These are phyloP conservation scores for Staurois parvus DNA, from an alignment of 2,797 vertebrate species.

Conservation along the genomic window DNA sequence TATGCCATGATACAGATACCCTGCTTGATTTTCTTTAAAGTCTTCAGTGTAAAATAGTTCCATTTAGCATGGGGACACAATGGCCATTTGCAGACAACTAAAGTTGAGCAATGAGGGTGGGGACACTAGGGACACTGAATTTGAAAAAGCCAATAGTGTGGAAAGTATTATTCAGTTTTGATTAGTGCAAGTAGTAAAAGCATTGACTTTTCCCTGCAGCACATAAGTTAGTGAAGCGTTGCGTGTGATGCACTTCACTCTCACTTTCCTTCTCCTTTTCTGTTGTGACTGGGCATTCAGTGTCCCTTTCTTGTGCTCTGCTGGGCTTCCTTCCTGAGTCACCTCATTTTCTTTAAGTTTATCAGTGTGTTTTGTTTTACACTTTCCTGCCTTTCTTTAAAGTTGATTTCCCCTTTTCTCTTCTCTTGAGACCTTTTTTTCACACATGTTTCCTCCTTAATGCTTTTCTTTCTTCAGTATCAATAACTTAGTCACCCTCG, in stretches of 20 bases:
- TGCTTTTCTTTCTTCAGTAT: slow-evolving; percentile 39
- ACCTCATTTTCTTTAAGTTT: slow-evolving; percentile 35
- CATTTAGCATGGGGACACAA: too few relatives aligned
- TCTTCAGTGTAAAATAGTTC: too few relatives aligned
- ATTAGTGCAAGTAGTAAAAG: not conserved
- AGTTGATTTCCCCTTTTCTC: slow-evolving; percentile 43
- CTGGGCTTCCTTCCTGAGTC: slow-evolving; percentile 29
- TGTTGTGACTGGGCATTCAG: slow-evolving; percentile 14
- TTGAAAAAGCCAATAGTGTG: too few relatives aligned
- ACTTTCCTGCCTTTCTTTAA: slow-evolving; percentile 53
- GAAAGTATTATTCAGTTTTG: too few relatives aligned
- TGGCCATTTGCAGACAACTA: too few relatives aligned
- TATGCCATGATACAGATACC: too few relatives aligned
- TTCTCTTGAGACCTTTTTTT: slow-evolving; percentile 30
- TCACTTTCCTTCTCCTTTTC: slow-evolving; percentile 35
- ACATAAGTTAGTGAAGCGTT: not conserved
- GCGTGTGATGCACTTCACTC: slow-evolving; percentile 18
- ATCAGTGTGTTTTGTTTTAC: slow-evolving; percentile 44
- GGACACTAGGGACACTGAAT: too few relatives aligned
- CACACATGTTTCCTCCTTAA: slow-evolving; percentile 1
- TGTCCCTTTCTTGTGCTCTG: slow-evolving; percentile 32
- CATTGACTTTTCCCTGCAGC: not conserved
- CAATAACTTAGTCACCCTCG: slow-evolving; percentile 52
- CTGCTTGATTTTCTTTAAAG: too few relatives aligned
- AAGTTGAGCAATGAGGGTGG: too few relatives aligned